phyloP scores from a whole-genome alignment of 2,797 vertebrate species.

The Sternarchorhynchus goeldii region DNA sequence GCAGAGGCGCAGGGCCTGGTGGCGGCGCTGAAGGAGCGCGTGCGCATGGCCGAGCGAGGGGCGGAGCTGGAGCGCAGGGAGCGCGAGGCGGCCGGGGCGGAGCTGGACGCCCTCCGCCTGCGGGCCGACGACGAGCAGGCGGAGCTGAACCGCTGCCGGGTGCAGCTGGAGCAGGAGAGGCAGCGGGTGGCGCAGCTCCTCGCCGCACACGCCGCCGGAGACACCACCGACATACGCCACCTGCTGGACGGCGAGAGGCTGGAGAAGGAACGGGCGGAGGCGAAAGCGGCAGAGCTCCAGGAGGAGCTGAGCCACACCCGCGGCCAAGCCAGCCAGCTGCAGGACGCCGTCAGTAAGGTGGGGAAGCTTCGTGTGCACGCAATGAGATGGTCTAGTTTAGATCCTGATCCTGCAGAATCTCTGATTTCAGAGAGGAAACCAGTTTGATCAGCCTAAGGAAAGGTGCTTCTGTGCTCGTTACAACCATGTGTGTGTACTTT shows the following conservation, averaged over 20 bases:
- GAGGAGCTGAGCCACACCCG: constrained; percentile 81
- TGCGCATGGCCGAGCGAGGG: constrained; percentile 82
- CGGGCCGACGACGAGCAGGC: constrained; percentile 77
- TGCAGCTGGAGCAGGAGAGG: constrained; percentile 84
- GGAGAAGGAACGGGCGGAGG: constrained; percentile 83
- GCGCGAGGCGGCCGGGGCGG: constrained; percentile 70
- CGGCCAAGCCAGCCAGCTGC: constrained; percentile 77
- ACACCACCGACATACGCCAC: constrained; percentile 82
- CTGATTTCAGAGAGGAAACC: not conserved
- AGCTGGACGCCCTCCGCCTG: constrained; percentile 79
- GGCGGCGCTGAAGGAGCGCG: constrained; percentile 82
- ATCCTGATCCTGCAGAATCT: not conserved
- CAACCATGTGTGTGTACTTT: not conserved
- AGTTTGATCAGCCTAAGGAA: not conserved
- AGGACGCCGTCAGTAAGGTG: constrained; percentile 83
- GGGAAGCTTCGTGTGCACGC: constrained; percentile 12
- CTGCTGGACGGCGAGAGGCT: constrained; percentile 80
- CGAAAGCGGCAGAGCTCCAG: constrained; percentile 74
- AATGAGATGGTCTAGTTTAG: too few relatives aligned
- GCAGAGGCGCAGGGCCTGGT: constrained; percentile 86
- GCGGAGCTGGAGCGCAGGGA: constrained; percentile 82
- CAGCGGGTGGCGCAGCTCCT: constrained; percentile 81
- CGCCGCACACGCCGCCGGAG: constrained; percentile 81
- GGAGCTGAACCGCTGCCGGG: constrained; percentile 78
- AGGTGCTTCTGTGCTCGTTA: not conserved